Evolutionary conservation across 2,113 vertebrate species (phyloP).

Genomic region (Thunnus thynnus): DNA sequence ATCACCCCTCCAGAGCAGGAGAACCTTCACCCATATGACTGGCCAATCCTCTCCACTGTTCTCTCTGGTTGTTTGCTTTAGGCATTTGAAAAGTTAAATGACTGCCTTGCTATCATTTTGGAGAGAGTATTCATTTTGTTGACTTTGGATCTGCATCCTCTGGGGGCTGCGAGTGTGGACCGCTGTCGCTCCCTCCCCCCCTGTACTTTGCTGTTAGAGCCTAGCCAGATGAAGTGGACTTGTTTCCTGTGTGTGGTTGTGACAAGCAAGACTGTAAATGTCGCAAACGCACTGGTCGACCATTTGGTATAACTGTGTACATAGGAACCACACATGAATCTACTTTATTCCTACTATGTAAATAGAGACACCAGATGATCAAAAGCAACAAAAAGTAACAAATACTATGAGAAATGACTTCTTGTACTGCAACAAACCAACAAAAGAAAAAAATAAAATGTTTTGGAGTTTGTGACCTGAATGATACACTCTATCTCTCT

Average conservation of each 20-base stretch:
- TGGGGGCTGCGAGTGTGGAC: constrained; percentile 55
- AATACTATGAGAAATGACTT: constrained; percentile 83
- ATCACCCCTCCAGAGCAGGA: constrained; percentile 50
- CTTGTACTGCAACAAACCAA: constrained; percentile 85
- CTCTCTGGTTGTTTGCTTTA: constrained; percentile 73
- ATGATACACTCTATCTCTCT: constrained; percentile 75
- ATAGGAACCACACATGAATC: constrained; percentile 82
- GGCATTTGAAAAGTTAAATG: constrained; percentile 74
- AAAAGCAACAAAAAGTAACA: constrained; percentile 85
- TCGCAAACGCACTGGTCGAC: constrained; percentile 59
- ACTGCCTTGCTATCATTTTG: constrained; percentile 76
- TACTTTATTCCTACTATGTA: constrained; percentile 87
- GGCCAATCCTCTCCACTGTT: constrained; percentile 62
- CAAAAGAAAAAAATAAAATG: constrained; percentile 81
- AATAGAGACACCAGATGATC: constrained; percentile 85
- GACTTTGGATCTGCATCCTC: constrained; percentile 68
- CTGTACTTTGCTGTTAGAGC: constrained; percentile 75
- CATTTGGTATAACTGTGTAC: constrained; percentile 80
- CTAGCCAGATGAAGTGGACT: constrained; percentile 76
- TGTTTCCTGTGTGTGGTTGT: constrained; percentile 67
- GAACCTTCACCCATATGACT: constrained; percentile 56
- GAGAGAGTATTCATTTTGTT: constrained; percentile 75
- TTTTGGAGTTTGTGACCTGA: constrained; percentile 85
- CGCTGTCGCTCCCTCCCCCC: constrained; percentile 31
- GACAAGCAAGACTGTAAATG: constrained; percentile 72